Conservation (phyloP, 2,888 invertebrate genomes). For the Scrobipalpa costella region DNA sequence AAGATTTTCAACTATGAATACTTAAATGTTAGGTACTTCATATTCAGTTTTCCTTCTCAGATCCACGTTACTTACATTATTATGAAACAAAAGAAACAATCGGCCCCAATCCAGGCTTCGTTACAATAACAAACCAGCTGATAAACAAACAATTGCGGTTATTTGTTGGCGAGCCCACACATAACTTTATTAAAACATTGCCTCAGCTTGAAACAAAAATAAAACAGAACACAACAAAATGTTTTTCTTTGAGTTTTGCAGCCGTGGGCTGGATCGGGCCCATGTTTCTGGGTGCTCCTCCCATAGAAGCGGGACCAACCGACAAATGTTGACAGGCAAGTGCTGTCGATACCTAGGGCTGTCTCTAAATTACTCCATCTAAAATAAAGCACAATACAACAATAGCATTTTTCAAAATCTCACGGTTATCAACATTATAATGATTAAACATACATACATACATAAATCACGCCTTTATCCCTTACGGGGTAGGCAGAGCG, state of each 20-base stretch:
- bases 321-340: not conserved
- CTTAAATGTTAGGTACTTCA: too few relatives aligned
- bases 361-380: too few relatives aligned
- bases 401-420: too few relatives aligned
- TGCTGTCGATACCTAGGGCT: not conserved
- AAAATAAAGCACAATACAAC: too few relatives aligned
- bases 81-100: not conserved
- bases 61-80: not conserved
- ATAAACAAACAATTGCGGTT: slow-evolving; percentile 13
- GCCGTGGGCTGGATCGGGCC: not conserved
- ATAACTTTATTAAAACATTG: slow-evolving; percentile 13
- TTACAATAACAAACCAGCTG: slow-evolving; percentile 7
- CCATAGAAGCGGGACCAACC: not conserved
- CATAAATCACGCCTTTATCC: too few relatives aligned
- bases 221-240: slow-evolving; percentile 5
- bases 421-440: too few relatives aligned
- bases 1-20: too few relatives aligned
- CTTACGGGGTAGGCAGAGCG: too few relatives aligned
- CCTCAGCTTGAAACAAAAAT: slow-evolving; percentile 1
- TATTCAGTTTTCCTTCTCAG: too few relatives aligned
- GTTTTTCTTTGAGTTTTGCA: slow-evolving; percentile 6
- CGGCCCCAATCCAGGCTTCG: not conserved
- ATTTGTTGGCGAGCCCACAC: slow-evolving; percentile 14
- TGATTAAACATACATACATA: too few relatives aligned
- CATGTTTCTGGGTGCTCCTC: not conserved